phyloP scores from a whole-genome alignment of 1,140 invertebrate species.

The Ceratina australensis region DNA sequence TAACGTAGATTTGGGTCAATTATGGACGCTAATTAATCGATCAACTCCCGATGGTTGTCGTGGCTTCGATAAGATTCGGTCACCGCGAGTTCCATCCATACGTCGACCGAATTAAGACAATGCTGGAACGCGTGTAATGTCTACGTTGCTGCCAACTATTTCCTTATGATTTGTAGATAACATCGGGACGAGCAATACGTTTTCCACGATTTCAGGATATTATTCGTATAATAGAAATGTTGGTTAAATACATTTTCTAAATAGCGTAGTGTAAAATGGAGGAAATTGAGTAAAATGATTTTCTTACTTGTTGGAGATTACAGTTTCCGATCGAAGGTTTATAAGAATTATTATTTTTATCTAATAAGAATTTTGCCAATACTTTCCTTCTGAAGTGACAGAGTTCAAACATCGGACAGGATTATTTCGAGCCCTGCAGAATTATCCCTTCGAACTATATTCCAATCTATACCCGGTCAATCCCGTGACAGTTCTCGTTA shows the following conservation, averaged over 20 bases:
- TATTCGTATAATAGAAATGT: too few species aligned
- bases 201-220: too few species aligned
- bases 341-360: too few species aligned
- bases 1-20: neutral
- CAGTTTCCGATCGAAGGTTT: too few species aligned
- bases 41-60: slow-evolving; percentile 11
- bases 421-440: neutral
- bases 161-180: neutral
- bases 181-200: too few species aligned
- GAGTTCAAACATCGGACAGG: neutral
- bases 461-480: neutral
- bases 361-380: too few species aligned
- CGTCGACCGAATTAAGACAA: slow-evolving; percentile 26
- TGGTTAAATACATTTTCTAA: too few species aligned
- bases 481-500: neutral
- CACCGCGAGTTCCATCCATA: slow-evolving; percentile 8
- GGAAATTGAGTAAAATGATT: too few species aligned
- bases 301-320: too few species aligned
- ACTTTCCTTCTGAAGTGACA: neutral
- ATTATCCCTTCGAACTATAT: neutral
- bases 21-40: slow-evolving; percentile 28
- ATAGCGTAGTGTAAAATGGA: too few species aligned
- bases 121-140: slow-evolving; percentile 5
- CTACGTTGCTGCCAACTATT: slow-evolving; percentile 4
- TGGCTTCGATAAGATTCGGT: slow-evolving; percentile 19